Evolutionary conservation across 2,797 vertebrate species (phyloP).

Genomic region (Pseudotriccus pelzelni): DNA sequence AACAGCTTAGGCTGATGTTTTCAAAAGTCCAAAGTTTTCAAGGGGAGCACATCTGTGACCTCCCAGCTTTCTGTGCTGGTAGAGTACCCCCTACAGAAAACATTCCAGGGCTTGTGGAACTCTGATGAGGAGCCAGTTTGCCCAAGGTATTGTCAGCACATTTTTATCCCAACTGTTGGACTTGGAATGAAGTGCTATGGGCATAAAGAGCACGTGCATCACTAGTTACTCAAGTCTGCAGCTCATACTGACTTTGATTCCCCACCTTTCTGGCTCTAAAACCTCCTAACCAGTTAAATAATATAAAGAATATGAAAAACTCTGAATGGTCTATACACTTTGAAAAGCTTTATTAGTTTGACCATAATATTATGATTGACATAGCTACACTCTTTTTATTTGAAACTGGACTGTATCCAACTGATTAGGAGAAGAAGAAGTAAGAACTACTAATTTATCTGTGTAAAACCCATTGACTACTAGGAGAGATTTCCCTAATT

Average conservation of each 20-base stretch:
- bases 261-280: not conserved
- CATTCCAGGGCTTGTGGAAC: not conserved
- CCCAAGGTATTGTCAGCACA: not conserved
- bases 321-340: not conserved
- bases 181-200: not conserved
- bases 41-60: not conserved
- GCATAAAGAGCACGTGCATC: not conserved
- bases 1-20: not conserved
- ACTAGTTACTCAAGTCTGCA: not conserved
- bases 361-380: not conserved
- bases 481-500: not conserved
- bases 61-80: not conserved
- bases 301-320: not conserved
- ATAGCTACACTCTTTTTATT: not conserved
- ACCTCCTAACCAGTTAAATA: not conserved
- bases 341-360: not conserved
- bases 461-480: not conserved
- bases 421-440: not conserved
- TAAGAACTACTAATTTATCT: not conserved
- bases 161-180: not conserved
- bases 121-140: conserved; percentile 12
- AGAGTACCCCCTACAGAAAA: not conserved
- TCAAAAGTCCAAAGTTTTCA: not conserved
- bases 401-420: not conserved
- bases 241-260: not conserved